phyloP scores from a whole-genome alignment of 2,888 invertebrate genomes.

The Dryomyza anilis region DNA sequence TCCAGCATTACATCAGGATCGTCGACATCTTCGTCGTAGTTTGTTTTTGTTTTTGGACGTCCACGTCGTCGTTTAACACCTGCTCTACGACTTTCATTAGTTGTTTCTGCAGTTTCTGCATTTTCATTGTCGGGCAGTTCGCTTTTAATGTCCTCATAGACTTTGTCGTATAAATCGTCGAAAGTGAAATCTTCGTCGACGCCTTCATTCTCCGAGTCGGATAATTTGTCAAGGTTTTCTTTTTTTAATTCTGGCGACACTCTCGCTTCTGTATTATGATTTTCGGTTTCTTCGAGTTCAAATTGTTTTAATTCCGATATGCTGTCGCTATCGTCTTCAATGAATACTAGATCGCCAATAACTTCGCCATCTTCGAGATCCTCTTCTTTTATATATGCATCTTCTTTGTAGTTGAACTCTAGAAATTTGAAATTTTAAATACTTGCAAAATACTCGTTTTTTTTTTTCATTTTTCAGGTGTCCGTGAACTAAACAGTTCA shows the following conservation, averaged over 20 bases:
- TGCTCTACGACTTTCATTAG: too few species aligned
- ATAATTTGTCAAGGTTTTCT: constrained; percentile 8
- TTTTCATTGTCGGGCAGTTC: background rate
- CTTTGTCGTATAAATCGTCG: constrained; percentile 24
- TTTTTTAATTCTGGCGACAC: constrained; percentile 1
- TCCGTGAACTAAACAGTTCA: background rate
- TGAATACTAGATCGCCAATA: too few species aligned
- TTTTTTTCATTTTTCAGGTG: background rate
- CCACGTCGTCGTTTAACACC: constrained; percentile 17
- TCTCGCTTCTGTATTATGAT: background rate
- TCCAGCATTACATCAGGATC: constrained; percentile 5
- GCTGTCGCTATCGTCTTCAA: background rate
- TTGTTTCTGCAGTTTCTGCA: background rate
- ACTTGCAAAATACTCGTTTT: background rate
- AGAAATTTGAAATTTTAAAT: too few species aligned
- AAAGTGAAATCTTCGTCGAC: constrained; percentile 12
- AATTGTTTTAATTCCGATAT: background rate
- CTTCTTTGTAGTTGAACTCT: constrained; percentile 18
- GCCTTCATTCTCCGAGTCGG: constrained; percentile 16
- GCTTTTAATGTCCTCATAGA: constrained; percentile 22
- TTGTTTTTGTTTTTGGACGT: background rate
- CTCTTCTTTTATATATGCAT: constrained; percentile 11
- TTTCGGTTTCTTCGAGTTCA: background rate
- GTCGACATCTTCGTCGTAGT: constrained; percentile 1
- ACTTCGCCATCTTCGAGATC: background rate